Conservation (phyloP, 2,888 invertebrate genomes). For the Andrena marginata region DNA sequence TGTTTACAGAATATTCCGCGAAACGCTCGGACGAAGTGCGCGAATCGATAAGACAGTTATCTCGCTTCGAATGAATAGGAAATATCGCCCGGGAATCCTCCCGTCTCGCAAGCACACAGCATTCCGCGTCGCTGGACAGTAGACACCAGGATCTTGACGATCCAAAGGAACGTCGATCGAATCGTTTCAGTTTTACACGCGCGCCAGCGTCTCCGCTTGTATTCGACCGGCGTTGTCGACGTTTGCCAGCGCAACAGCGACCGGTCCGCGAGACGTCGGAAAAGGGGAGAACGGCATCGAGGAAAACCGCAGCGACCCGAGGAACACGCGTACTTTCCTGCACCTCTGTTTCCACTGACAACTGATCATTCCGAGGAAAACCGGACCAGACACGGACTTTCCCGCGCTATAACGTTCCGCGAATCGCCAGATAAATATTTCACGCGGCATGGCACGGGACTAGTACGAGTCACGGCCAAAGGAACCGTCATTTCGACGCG, state of each 20-base stretch:
- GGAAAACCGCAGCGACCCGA: neutral
- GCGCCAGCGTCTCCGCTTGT: neutral
- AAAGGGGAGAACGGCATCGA: neutral
- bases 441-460: constrained; percentile 25
- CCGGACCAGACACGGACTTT: neutral
- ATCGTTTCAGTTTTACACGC: neutral
- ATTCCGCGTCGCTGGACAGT: no score
- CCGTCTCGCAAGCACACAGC: no score
- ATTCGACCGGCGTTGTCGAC: neutral
- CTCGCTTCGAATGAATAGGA: no score
- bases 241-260: neutral
- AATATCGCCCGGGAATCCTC: no score
- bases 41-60: no score
- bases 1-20: no score
- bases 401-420: constrained; percentile 3
- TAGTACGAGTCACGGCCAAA: neutral
- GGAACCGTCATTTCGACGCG: constrained; percentile 16
- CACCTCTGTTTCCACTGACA: neutral
- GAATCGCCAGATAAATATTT: constrained; percentile 36
- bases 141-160: no score
- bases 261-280: neutral
- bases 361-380: neutral
- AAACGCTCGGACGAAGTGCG: no score
- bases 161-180: neutral
- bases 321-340: constrained; percentile 8